Evolutionary conservation across 2,113 vertebrate genomes (phyloP), one percentile per base, ranked within the genome.

Genomic region (Phyllostomus hastatus): DNA sequence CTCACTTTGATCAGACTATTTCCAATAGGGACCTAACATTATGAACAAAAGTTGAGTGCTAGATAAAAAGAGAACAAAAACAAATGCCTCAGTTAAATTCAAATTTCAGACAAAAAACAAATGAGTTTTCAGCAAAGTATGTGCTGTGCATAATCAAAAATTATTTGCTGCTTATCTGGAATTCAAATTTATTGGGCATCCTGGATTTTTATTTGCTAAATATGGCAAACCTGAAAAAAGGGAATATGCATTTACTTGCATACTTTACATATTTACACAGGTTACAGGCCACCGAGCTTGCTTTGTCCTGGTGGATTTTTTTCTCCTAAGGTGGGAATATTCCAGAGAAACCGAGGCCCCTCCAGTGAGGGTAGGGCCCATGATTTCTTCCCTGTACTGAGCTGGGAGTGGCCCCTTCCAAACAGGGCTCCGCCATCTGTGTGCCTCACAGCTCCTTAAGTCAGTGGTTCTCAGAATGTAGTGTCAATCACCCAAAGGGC

Each of bases 201-300:
- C n/a, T 91, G 28, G n/a, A 59, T 52, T 97, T 90, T 79, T 83
- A 46, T 83, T 95, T 93, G n/a, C 48, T 75, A 87, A 94, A 48
- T 76, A 41, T 57, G 73, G 76, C 67, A 86, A 28, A 35, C 7
- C 4, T 5, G 61, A 46, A 28, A 41, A 69, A 95, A 75, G 22
- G 43, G 59, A 85, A 90, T 75, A 1, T 35, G 10, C 10, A 61
- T 15, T 59, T 35, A 35, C n/a, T 50, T 66, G 46, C 31, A 14
- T 26, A 38, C 26, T 35, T 33, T 54, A 33, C 22, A 2, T 91
- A 50, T 79, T 92, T 52, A 50, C 8, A 41, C 54, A 6, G 26
- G 26, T 70, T 87, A 38, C 3, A 5, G 28, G 12, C 15, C 2
- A 12, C 26, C 9, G n/a, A 57, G 3, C 7, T 66, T 78, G n/a